Evolutionary conservation across 2,113 vertebrate species (phyloP).

Genomic region (Sterna hirundo): DNA sequence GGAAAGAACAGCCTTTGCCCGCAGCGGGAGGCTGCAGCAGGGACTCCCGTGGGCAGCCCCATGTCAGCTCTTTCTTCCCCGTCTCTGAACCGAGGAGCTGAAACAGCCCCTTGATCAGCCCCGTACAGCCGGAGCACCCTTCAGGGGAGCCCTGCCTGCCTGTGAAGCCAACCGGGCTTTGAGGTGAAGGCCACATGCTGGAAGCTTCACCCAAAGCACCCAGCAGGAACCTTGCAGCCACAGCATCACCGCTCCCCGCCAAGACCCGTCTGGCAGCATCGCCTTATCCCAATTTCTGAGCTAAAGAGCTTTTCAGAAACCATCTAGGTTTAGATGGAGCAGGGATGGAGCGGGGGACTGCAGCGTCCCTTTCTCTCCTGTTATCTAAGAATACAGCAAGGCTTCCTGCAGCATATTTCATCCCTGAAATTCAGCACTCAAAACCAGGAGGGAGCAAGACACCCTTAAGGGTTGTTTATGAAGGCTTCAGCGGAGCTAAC

Average conservation of each 20-base stretch:
- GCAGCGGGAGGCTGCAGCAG: background rate
- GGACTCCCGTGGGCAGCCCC: background rate
- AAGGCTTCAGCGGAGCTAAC: background rate
- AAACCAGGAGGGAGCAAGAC: background rate
- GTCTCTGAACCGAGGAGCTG: background rate
- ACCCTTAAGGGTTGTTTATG: conserved; percentile 2
- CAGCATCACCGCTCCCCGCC: background rate
- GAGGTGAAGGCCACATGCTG: background rate
- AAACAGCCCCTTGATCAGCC: background rate
- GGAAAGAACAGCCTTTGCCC: background rate
- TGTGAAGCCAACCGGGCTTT: accelerated
- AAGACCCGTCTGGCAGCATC: accelerated
- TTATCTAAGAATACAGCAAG: background rate
- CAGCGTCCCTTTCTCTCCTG: background rate
- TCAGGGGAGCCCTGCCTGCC: background rate
- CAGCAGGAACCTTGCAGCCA: background rate
- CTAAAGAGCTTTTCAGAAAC: background rate
- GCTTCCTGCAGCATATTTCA: background rate
- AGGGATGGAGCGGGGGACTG: background rate
- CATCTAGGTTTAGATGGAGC: background rate
- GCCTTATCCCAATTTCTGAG: background rate
- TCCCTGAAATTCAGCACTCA: background rate
- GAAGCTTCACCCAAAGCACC: background rate
- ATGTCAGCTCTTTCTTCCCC: background rate
- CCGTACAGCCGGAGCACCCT: accelerated